Evolutionary conservation across 2,888 invertebrate species (phyloP).

Genomic region (Dilophus febrilis): DNA sequence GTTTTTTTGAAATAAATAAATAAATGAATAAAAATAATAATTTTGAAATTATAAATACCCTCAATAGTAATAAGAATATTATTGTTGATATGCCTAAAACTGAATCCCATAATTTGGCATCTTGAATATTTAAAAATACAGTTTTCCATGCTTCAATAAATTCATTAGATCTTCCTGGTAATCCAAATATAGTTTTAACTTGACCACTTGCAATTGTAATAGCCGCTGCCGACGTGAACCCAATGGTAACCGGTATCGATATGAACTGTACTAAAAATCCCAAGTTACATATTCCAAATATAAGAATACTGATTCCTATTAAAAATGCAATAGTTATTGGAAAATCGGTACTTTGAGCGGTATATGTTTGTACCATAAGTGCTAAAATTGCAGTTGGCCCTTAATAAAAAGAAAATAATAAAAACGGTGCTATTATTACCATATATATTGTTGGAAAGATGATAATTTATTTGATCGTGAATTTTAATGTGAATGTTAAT

Average conservation of each 20-base stretch:
- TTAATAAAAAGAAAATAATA: background rate
- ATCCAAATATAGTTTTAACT: constrained; percentile 53
- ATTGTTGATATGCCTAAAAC: constrained; percentile 48
- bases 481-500: no score
- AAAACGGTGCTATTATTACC: no score
- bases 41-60: no score
- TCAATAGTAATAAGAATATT: constrained; percentile 39
- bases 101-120: constrained; percentile 45
- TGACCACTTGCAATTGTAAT: constrained; percentile 69
- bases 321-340: constrained; percentile 57
- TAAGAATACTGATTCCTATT: constrained; percentile 49
- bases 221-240: constrained; percentile 75
- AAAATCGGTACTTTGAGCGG: constrained; percentile 43
- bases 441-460: no score
- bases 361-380: constrained; percentile 57
- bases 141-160: constrained; percentile 44
- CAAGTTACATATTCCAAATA: constrained; percentile 56
- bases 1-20: no score
- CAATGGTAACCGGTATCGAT: constrained; percentile 67
- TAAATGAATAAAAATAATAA: no score
- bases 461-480: no score
- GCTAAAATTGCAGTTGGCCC: constrained; percentile 85
- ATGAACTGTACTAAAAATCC: constrained; percentile 49
- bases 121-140: constrained; percentile 43
- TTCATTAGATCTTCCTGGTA: constrained; percentile 43